A percentile compares a stretch with the other conserved stretches of the same genome.
Evolutionary conservation across 1,140 invertebrate species (phyloP).

Genomic region (Dinoponera quadriceps): DNA sequence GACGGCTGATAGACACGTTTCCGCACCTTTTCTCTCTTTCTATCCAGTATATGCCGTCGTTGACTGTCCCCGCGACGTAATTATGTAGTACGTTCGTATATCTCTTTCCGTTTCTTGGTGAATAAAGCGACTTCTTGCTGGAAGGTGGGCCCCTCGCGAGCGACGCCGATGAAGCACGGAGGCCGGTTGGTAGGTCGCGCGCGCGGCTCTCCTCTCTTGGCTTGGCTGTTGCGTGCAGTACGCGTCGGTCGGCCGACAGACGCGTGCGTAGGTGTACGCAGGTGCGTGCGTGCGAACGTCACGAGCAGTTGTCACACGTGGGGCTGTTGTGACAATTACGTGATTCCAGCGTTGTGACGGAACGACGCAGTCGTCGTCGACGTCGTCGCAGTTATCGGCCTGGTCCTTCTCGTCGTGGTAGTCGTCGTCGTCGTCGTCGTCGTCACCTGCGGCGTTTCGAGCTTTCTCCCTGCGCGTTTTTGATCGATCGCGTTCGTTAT

Average conservation of each 20-base stretch:
- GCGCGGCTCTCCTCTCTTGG: slow-evolving; percentile 18
- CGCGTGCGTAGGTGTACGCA: slow-evolving; percentile 19
- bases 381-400: no score
- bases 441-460: neutral
- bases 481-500: slow-evolving; percentile 40
- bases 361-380: no score
- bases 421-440: slow-evolving; percentile 5
- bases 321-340: slow-evolving; percentile 65
- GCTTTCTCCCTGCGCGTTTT: slow-evolving; percentile 23
- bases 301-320: slow-evolving; percentile 71
- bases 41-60: neutral
- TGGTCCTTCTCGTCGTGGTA: no score
- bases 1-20: neutral
- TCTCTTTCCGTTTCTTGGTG: slow-evolving; percentile 13
- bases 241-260: slow-evolving; percentile 26
- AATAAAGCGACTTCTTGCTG: neutral
- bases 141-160: slow-evolving; percentile 19
- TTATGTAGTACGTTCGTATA: neutral
- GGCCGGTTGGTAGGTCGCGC: slow-evolving; percentile 15
- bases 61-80: neutral
- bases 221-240: slow-evolving; percentile 29
- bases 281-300: neutral
- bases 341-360: no score
- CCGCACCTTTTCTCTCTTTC: neutral
- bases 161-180: slow-evolving; percentile 43